phyloP scores from a whole-genome alignment of 2,113 vertebrate genomes.

The Phalacrocorax aristotelis region DNA sequence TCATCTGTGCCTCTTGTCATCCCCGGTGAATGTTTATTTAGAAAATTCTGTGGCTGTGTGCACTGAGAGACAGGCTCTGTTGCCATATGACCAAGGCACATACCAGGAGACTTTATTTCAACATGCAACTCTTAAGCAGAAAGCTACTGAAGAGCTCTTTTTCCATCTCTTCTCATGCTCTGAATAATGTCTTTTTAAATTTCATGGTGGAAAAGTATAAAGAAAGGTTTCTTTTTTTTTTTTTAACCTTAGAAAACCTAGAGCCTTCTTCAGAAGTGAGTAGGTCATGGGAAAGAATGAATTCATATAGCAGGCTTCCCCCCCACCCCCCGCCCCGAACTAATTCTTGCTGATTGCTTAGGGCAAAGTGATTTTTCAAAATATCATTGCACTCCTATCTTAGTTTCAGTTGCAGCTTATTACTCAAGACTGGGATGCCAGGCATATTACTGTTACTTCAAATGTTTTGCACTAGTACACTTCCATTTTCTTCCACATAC shows the following conservation, averaged over 20 bases:
- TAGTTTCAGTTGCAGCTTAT: not conserved
- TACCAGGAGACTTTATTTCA: not conserved
- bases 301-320: not conserved
- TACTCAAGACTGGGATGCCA: not conserved
- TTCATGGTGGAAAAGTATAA: not conserved
- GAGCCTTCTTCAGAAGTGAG: not conserved
- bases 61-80: not conserved
- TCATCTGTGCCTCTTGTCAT: not conserved
- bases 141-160: not conserved
- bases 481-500: not conserved
- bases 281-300: not conserved
- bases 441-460: not conserved
- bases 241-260: not conserved
- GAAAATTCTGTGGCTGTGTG: not conserved
- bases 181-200: not conserved
- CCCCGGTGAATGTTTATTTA: not conserved
- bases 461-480: not conserved
- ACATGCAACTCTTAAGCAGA: not conserved
- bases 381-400: not conserved
- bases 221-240: not conserved
- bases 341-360: not conserved
- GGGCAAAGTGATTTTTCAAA: not conserved
- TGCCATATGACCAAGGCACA: not conserved
- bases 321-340: too few relatives aligned
- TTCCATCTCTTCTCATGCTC: not conserved